These are phyloP conservation scores for Illadopsis cleaveri DNA, from an alignment of 2,113 vertebrate species.

Conservation along the genomic window DNA sequence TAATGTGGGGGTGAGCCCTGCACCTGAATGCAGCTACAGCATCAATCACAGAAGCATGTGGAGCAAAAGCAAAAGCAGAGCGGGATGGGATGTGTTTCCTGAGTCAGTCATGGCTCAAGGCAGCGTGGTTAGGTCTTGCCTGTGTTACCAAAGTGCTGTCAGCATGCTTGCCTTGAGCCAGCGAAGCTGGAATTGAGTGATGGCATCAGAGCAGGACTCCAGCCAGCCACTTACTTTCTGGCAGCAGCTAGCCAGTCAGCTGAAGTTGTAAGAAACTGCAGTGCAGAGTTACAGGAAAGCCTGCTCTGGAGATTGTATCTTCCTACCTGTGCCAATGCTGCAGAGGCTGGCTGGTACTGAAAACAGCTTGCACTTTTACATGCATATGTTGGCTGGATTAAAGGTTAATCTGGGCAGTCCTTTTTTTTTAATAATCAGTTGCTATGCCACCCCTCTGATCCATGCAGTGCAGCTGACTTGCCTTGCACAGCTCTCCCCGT, in stretches of 20 bases:
- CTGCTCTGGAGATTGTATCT: background rate
- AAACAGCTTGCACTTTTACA: background rate
- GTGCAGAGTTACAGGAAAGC: constrained; percentile 39
- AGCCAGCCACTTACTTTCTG: constrained; percentile 6
- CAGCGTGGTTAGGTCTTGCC: background rate
- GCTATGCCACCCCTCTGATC: background rate
- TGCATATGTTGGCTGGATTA: constrained; percentile 19
- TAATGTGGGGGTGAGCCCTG: background rate
- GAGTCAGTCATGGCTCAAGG: background rate
- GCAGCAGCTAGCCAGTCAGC: background rate
- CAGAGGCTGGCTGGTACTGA: constrained; percentile 2
- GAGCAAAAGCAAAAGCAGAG: background rate
- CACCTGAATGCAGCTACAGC: background rate
- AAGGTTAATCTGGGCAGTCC: constrained; percentile 30
- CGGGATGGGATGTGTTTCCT: background rate
- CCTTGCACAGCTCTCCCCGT: background rate
- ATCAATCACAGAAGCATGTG: background rate
- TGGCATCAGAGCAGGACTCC: background rate
- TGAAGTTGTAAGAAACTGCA: constrained; percentile 36
- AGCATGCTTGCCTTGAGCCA: background rate
- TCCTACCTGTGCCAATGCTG: constrained; percentile 31
- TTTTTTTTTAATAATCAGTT: background rate
- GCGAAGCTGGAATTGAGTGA: background rate
- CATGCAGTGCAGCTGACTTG: rapidly evolving
- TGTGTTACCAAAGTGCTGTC: rapidly evolving